Evolutionary conservation across 2,888 invertebrate genomes (phyloP), one percentile per base, ranked within the genome.

Genomic region (Seira musarum): DNA sequence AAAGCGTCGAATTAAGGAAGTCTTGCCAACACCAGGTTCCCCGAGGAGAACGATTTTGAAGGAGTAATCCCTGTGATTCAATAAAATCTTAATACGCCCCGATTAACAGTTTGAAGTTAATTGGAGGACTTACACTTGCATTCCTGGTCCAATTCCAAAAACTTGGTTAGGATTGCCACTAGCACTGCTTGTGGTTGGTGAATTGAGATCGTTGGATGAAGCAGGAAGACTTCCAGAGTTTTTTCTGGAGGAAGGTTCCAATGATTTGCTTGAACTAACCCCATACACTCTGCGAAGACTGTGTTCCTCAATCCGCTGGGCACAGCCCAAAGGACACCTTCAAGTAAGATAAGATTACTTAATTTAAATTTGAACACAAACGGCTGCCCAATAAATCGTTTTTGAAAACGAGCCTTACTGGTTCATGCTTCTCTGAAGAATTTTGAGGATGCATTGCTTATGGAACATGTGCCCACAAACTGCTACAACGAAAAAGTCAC

Each of bases 11-110:
- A 85, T 77, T 6, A 86, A 72, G 21, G 83, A 86, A 5, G 84
- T 82, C 46, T 86, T 86, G 1, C 86, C 86, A 0, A 83, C 84
- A 13, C 85, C 86, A 24, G 83, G 82, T 30, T 81, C 73, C 35
- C 86, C 86, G 0, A 86, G 83, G 3, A 86, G 67, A 21, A 82
- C 85, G 10, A 86, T 76, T 83, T 86, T 86, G 72, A 86, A 86
- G 10, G 83, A 79, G 25, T 86, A 85, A 35, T 82, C 83, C 13
- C 81, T 83, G 61, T 15, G 76, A 77, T 22, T 22, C 15, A 49
- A 15, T 22, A 8, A 2, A 30, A 30, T 30, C 8, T 30, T 5
- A 30, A 8, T 8, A n/a, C n/a, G n/a, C n/a, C n/a, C n/a, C n/a
- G n/a, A n/a, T n/a, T n/a, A n/a, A n/a, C n/a, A n/a, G 30, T 30